These are phyloP conservation scores for Drosophila albomicans DNA, from an alignment of 1,140 invertebrate genomes.

Conservation along the genomic window DNA sequence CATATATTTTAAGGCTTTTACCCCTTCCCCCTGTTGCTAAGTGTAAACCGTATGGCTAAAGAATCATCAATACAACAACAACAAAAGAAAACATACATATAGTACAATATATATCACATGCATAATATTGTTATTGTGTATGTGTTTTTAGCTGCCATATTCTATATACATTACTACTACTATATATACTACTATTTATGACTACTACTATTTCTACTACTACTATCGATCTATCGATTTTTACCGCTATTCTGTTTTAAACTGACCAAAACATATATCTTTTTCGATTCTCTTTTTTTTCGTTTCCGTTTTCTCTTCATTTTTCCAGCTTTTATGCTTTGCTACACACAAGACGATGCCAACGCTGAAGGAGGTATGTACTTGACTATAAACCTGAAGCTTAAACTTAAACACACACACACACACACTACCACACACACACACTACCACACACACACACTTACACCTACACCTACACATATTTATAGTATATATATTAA, in stretches of 20 bases:
- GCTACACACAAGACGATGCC: conserved; percentile 95
- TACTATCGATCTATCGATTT: conserved; percentile 32
- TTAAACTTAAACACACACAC: conserved; percentile 29
- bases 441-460: conserved; percentile 15
- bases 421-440: conserved; percentile 23
- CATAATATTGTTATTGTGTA: not conserved
- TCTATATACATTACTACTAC: conserved; percentile 7
- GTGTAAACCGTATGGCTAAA: not conserved
- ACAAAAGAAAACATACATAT: not conserved
- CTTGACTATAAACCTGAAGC: conserved; percentile 62
- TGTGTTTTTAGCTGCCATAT: conserved; percentile 8
- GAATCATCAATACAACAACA: conserved; percentile 13
- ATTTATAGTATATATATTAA: conserved; percentile 23
- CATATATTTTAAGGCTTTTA: conserved; percentile 10
- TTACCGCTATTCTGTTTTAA: conserved; percentile 72
- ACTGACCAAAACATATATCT: conserved; percentile 76
- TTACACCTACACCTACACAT: conserved; percentile 9
- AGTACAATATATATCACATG: not conserved
- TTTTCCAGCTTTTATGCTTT: conserved; percentile 94
- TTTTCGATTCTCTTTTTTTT: conserved; percentile 77
- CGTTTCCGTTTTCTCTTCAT: conserved; percentile 74
- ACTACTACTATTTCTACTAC: conserved; percentile 14
- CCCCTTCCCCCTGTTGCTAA: not conserved
- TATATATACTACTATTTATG: conserved; percentile 7
- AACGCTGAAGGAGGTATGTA: conserved; percentile 95